Base-by-base conservation (phyloP, 2,888 invertebrate species). In the Perdita meconis region DNA sequence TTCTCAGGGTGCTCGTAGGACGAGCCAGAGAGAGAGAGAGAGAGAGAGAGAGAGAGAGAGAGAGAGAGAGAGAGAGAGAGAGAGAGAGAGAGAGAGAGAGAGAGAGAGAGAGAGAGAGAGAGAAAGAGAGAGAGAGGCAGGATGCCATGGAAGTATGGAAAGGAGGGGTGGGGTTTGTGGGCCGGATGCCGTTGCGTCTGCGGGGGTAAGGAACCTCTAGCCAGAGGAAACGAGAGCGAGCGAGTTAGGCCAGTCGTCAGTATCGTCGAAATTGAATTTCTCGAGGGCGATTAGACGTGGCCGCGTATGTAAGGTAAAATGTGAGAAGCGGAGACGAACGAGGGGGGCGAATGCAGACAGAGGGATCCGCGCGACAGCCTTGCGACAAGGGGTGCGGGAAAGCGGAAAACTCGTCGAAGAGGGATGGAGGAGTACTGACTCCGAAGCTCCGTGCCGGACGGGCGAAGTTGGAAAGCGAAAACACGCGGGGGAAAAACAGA, bases 251-350 rank as follows among this genome's bases (percentile, higher is more conserved):
- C 64, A 73, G 83, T 80, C 81, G 78, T 82, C 78, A 55, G 78
- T 81, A 81, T 84, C 80, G 83, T 64, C 71, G 78, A 86, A 87
- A 87, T 87, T 87, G 82, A 87, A 87, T 87, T 87, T 87, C 87
- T 82, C 79, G 73, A 60, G 71, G 64, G 64, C 82, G 84, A 86
- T 86, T 86, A 86, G 72, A 65, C 50, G 70, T 24, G 65, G 44
- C 34, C 57, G 60, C 60, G 65, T 63, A 67, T 40, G 26, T 56
- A 68, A 59, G 59, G 60, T 76, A 56, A 77, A 50, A 64, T 44
- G 47, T 16, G 77, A 60, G 51, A 50, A 64, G 63, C 24, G 50
- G 10, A 13, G 30, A 5, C 13, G 6, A 47, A 42, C 2, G 16
- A 44, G 13, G 22, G 44, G 30, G 19, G 8, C 19, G 44, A 44